Evolutionary conservation across 2,888 invertebrate genomes (phyloP).

Genomic region (Ariolimax columbianus): DNA sequence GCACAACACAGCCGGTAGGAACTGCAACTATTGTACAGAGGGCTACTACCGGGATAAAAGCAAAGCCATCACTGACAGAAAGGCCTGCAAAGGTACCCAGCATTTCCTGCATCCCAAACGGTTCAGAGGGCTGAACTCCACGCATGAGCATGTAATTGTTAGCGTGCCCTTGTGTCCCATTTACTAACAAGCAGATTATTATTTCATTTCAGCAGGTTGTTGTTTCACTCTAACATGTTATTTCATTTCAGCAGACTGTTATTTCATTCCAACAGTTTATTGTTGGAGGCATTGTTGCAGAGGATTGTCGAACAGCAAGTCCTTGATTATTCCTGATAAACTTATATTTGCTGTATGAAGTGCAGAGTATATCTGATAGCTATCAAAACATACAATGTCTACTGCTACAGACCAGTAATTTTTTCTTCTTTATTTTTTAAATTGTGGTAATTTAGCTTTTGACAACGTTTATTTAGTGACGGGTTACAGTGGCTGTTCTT

Average conservation of each 20-base stretch:
- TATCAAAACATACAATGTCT: neutral
- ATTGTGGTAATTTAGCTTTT: neutral
- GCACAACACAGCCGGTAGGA: constrained; percentile 94
- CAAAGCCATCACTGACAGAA: constrained; percentile 93
- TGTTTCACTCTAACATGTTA: neutral
- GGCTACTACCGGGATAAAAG: constrained; percentile 95
- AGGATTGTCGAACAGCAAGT: too few species aligned
- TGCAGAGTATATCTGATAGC: too few species aligned
- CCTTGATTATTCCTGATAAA: too few species aligned
- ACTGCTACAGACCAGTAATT: neutral
- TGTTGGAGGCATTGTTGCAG: neutral
- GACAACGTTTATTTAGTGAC: too few species aligned
- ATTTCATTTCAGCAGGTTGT: neutral
- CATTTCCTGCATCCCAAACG: neutral
- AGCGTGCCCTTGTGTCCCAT: neutral
- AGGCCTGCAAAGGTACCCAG: constrained; percentile 96
- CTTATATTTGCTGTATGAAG: too few species aligned
- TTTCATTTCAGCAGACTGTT: neutral
- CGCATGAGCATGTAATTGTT: neutral
- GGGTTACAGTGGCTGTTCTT: too few species aligned
- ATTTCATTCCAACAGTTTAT: neutral
- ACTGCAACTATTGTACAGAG: constrained; percentile 98
- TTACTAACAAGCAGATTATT: constrained; percentile 1
- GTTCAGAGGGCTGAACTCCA: neutral
- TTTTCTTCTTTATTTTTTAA: neutral